These are phyloP conservation scores for Leucozona laternaria DNA, from an alignment of 2,888 invertebrate genomes.

Conservation along the genomic window DNA sequence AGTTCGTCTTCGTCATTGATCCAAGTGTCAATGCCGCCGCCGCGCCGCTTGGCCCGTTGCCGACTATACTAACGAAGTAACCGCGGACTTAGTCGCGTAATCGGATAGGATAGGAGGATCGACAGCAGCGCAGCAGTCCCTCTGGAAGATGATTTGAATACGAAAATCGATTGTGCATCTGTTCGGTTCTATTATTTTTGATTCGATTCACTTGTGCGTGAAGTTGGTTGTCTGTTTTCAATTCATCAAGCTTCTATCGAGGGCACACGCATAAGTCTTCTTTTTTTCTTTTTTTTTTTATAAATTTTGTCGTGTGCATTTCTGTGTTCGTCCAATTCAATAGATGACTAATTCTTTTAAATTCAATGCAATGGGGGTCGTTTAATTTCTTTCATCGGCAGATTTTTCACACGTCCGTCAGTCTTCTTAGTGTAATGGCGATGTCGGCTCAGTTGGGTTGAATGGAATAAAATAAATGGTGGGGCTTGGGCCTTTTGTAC, in stretches of 20 bases:
- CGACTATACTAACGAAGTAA: background rate
- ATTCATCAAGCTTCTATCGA: conserved; percentile 7
- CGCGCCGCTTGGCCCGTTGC: too few relatives aligned
- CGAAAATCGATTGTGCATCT: conserved; percentile 57
- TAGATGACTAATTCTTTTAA: conserved; percentile 59
- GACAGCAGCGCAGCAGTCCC: background rate
- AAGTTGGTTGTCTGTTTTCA: background rate
- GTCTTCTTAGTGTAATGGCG: conserved; percentile 21
- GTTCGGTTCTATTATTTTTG: conserved; percentile 56
- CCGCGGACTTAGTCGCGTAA: conserved; percentile 42
- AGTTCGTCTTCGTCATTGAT: conserved; percentile 59
- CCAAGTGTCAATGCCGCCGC: conserved; percentile 21
- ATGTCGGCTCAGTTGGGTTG: background rate
- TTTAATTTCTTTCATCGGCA: conserved; percentile 54
- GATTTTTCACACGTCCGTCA: conserved; percentile 72
- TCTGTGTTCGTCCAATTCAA: conserved; percentile 59
- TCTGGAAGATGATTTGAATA: conserved; percentile 48
- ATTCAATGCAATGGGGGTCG: conserved; percentile 49
- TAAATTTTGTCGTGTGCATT: background rate
- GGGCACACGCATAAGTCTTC: conserved; percentile 36
- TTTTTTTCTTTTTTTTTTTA: background rate
- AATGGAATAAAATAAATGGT: conserved; percentile 34
- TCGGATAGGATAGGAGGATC: conserved; percentile 44
- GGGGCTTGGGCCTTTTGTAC: conserved; percentile 58
- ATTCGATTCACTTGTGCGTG: conserved; percentile 55